These are phyloP conservation scores for Semaprochilodus insignis DNA, from an alignment of 2,797 vertebrate genomes.

Conservation along the genomic window DNA sequence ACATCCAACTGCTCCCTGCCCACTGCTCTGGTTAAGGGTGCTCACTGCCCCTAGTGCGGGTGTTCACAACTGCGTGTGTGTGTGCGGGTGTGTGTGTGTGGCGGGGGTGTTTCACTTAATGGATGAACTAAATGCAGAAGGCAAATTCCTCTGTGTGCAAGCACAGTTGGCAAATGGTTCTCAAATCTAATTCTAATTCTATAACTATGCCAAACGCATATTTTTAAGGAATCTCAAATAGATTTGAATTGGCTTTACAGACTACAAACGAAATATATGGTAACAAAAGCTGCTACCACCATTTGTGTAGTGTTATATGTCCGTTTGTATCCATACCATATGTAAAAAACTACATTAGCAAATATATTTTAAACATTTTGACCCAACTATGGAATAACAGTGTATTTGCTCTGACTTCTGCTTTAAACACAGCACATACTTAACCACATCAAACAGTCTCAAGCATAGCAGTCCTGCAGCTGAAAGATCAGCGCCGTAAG, in stretches of 20 bases:
- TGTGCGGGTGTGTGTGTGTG: too few relatives aligned
- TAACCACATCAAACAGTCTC: conserved; percentile 2
- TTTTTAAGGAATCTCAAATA: neutral
- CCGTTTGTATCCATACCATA: neutral
- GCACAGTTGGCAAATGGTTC: too few relatives aligned
- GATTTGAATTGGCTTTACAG: neutral
- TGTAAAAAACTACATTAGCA: neutral
- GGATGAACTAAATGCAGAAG: too few relatives aligned
- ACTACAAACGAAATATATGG: too few relatives aligned
- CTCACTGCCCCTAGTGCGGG: too few relatives aligned
- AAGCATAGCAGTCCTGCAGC: neutral
- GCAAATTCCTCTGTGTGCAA: too few relatives aligned
- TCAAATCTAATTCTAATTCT: too few relatives aligned
- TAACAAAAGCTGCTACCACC: neutral
- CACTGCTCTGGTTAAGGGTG: too few relatives aligned
- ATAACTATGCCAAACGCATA: neutral
- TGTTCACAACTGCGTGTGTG: too few relatives aligned
- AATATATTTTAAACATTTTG: neutral
- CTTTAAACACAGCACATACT: neutral
- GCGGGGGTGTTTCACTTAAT: too few relatives aligned
- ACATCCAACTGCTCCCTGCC: too few relatives aligned
- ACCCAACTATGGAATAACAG: neutral
- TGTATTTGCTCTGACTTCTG: neutral
- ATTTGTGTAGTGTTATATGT: neutral
- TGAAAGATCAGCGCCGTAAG: neutral